Evolutionary conservation across 1,140 invertebrate genomes (phyloP), one percentile per base, ranked within the genome.

Genomic region (Hylaeus volcanicus): DNA sequence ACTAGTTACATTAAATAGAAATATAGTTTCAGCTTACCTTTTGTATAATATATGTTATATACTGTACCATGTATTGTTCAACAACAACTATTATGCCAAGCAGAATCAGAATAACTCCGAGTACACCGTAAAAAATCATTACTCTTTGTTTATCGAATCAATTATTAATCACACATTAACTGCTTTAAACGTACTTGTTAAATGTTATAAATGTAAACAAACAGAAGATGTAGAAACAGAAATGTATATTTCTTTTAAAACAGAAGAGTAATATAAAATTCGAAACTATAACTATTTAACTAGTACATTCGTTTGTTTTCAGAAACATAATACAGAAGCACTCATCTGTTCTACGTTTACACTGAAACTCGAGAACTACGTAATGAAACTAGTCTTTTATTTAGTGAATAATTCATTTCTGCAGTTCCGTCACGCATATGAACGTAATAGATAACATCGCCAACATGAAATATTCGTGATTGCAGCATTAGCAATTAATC

Each of bases 341-440:
- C 5, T 14, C 26, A 5, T 9, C 9, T 41, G 41, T 51, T 26
- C 37, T 1, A 3, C 15, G 14, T 9, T 55, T 63, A 37, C 12
- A 72, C 41, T 56, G 9, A 72, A 55, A 43, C 12, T 63, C 14
- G 4, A n/a, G 1, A 15, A 0, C 0, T 45, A n/a, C 26, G 0
- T 14, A 48, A 12, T 9, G 15, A 5, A 1, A 14, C 4, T 37
- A 2, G 5, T 48, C 15, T 63, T 26, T 0, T 43, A 64, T 41
- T 45, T 70, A 55, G 69, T 81, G 15, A 61, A 74, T 66, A 51
- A 80, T 81, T 3, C 5, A 26, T 71, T 51, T 56, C 3, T 53
- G 15, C 41, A 12, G n/a, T 55, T 51, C 45, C 9, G 48, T 74
- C 8, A 48, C 26, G 58, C 5, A 37, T n/a, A 69, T 68, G 37